Base-by-base conservation (phyloP, 1,140 invertebrate species). In the Neotoxoptera formosana region DNA sequence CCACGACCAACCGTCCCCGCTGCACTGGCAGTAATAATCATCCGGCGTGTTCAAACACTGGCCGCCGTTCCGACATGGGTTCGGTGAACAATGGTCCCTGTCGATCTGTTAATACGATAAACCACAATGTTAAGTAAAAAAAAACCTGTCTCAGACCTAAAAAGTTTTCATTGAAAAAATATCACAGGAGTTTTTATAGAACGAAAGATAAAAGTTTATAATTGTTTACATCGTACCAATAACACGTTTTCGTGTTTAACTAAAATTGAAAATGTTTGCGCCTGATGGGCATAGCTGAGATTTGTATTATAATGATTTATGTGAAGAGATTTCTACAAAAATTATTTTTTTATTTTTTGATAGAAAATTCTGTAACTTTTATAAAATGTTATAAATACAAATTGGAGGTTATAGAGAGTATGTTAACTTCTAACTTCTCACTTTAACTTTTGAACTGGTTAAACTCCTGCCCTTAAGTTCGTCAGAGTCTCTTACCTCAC, bases 11-110 rank as follows among this genome's bases (percentile, higher is more conserved):
- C 91, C 91, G 25, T 93, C 48, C 21, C 67, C 96, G 1, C 97
- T 96, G 95, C 98, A 99, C 95, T 98, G 97, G 95, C 98, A 99
- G 94, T 98, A 98, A 95, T 98, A 99, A 95, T 98, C 97, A 89
- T 96, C 96, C 94, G 98, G 96, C 0, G 97, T 98, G 94, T 98
- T 98, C 95, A 98, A 97, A 95, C 98, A 98, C 8, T 96, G 96
- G 4, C 97, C 97, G 2, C 96, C 96, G 95, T 98, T 98, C 88
- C 96, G 96, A 95, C 98, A 98, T 0, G 97, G 97, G 94, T 98
- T 97, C 34, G 97, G 97, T 93, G 96, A 97, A 95, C 97, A 98
- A 95, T 98, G 97, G 95, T 98, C 97, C 94, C 97, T 96, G 95
- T 98, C 97, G 94, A 97, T 97, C 97, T 97, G 95, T n/a, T 34